Evolutionary conservation across 2,113 vertebrate genomes (phyloP), one percentile per base, ranked within the genome.

Genomic region (Semnornis frantzii): DNA sequence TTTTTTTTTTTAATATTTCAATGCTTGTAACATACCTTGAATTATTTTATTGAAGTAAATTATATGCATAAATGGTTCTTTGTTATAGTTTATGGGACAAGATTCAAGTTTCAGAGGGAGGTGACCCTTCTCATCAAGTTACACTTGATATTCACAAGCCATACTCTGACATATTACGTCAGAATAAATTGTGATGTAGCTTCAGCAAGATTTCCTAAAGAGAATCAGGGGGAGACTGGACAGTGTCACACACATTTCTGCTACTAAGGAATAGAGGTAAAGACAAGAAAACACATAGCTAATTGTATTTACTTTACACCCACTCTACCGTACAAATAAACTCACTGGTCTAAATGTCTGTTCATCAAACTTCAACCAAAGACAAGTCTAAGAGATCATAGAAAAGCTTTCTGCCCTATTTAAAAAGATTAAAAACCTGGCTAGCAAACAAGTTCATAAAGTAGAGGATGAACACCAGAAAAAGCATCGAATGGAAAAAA

Each of bases 131-230:
- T 48, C 50, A 65, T 15, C 1, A 11, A 31, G 39, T 14, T n/a
- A 8, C 2, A 27, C 16, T 15, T 15, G 44, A 11, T n/a, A 54
- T 1, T 48, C 28, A 16, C 0, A 2, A 50, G 33, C 9, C 66
- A 80, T 68, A 55, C 46, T 33, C 68, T 8, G 55, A 14, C 1
- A 10, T 3, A 16, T 21, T 24, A 24, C 10, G 23, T 54, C 58
- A 52, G 68, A 62, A 68, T 2, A 6, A 59, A 68, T 62, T 57
- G 8, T 0, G 8, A 24, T 5, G 52, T 39, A 85, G 71, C 58
- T 87, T 65, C 2, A 12, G 71, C 50, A 65, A 55, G 78, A 19
- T 21, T 24, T 63, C 15, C 74, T 25, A 5, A 68, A 82, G 33
- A 71, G 46, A 52, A 55, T 3, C 39, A 62, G 62, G 46, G 57